These are phyloP conservation scores for Diadegma fenestrale DNA, from an alignment of 2,888 invertebrate genomes.

Conservation along the genomic window DNA sequence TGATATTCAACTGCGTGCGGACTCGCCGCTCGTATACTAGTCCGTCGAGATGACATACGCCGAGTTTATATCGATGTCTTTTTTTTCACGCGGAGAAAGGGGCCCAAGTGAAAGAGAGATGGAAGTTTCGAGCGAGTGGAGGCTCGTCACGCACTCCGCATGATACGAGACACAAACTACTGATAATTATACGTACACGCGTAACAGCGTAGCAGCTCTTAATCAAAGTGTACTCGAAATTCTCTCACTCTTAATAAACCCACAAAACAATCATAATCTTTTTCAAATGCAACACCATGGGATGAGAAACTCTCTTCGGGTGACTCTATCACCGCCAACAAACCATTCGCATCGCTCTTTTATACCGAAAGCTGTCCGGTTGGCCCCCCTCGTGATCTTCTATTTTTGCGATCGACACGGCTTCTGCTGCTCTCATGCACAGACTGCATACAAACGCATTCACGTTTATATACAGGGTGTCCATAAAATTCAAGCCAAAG, in stretches of 20 bases:
- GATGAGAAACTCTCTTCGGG: neutral
- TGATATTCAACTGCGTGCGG: slow-evolving; percentile 14
- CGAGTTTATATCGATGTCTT: slow-evolving; percentile 13
- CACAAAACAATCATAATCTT: neutral
- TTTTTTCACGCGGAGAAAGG: slow-evolving; percentile 34
- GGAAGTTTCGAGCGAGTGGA: slow-evolving; percentile 14
- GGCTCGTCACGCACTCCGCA: slow-evolving; percentile 17
- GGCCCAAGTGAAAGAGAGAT: neutral
- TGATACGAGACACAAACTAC: neutral
- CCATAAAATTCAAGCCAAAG: neutral
- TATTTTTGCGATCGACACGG: slow-evolving; percentile 74
- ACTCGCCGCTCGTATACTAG: slow-evolving; percentile 41
- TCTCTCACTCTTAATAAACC: neutral
- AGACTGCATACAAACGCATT: slow-evolving; percentile 14
- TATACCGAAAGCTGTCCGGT: slow-evolving; percentile 73
- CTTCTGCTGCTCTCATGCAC: slow-evolving; percentile 46
- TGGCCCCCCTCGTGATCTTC: slow-evolving; percentile 73
- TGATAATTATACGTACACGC: neutral
- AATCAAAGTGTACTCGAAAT: neutral
- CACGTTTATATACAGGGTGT: slow-evolving; percentile 17
- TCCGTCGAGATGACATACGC: slow-evolving; percentile 52
- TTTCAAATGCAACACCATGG: neutral
- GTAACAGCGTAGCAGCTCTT: neutral
- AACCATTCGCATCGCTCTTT: slow-evolving; percentile 70
- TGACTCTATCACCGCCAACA: slow-evolving; percentile 45